Percentiles rank a stretch among this genome's conserved stretches.
phyloP scores from a whole-genome alignment of 35 echinoderm and acorn worm genomes.

The Ophioderma brevispina region DNA sequence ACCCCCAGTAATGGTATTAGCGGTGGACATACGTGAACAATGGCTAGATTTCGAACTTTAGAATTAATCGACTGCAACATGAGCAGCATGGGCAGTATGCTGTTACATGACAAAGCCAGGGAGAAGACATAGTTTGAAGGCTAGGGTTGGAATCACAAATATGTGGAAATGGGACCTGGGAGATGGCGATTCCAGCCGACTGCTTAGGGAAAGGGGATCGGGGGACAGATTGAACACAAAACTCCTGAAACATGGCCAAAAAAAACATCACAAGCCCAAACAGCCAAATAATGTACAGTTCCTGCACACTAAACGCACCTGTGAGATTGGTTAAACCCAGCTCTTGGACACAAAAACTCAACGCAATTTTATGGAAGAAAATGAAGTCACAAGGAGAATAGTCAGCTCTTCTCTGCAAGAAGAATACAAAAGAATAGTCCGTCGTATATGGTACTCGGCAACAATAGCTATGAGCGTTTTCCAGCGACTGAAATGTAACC shows the following conservation, averaged over 20 bases:
- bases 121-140: background rate
- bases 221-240: background rate
- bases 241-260: background rate
- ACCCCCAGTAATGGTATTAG: background rate
- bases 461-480: background rate
- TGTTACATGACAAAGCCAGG: background rate
- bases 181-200: background rate
- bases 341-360: slow-evolving; percentile 5
- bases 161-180: background rate
- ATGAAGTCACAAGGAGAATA: background rate
- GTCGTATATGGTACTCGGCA: background rate
- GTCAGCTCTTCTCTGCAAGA: background rate
- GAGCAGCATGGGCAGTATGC: background rate
- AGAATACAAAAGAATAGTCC: background rate
- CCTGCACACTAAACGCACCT: too few relatives aligned
- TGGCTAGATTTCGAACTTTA: too few relatives aligned
- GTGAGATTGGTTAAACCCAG: background rate
- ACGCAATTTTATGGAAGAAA: background rate
- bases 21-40: background rate
- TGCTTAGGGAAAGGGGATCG: background rate
- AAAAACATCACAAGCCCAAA: background rate
- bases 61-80: too few relatives aligned
- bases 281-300: too few relatives aligned
- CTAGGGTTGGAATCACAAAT: background rate
- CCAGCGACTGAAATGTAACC: background rate